Evolutionary conservation across 37 sponge, comb jelly and placozoan genomes (phyloP).

Genomic region (Halichondria panicea): DNA sequence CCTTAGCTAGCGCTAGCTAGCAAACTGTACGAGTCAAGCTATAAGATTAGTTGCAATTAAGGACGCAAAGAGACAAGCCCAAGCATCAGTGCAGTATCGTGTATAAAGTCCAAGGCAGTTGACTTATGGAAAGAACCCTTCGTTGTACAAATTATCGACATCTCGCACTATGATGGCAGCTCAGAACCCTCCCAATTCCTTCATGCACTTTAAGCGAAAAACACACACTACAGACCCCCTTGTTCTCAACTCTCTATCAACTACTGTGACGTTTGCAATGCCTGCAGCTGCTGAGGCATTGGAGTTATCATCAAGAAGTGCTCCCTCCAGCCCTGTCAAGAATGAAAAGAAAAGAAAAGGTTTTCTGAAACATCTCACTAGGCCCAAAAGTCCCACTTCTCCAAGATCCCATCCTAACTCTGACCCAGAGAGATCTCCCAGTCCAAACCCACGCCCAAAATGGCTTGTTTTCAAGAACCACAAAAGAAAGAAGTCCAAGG

Average conservation of each 20-base stretch:
- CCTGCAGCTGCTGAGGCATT: conserved; percentile 9
- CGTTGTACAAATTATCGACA: too few relatives aligned
- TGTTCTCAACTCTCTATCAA: conserved; percentile 1
- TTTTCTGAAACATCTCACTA: conserved; percentile 16
- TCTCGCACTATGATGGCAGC: conserved; percentile 16
- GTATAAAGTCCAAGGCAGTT: too few relatives aligned
- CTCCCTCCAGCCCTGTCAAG: conserved; percentile 11
- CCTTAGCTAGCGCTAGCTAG: neutral
- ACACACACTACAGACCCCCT: neutral
- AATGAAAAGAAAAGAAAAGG: conserved; percentile 6
- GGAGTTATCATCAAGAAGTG: conserved; percentile 5
- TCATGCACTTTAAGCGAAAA: neutral
- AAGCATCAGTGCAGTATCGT: neutral
- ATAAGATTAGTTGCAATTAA: neutral
- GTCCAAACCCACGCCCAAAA: conserved; percentile 16
- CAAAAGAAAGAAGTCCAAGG: conserved; percentile 16
- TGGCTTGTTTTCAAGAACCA: conserved; percentile 37
- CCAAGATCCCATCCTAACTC: conserved; percentile 9
- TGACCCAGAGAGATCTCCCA: conserved; percentile 26
- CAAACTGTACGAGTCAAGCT: neutral
- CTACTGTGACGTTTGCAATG: conserved; percentile 8
- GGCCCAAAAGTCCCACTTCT: conserved; percentile 19
- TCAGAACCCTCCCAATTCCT: neutral
- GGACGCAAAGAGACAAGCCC: neutral
- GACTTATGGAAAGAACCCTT: too few relatives aligned